These are phyloP conservation scores for Centropristis striata DNA, from an alignment of 2,113 vertebrate genomes.

Conservation along the genomic window DNA sequence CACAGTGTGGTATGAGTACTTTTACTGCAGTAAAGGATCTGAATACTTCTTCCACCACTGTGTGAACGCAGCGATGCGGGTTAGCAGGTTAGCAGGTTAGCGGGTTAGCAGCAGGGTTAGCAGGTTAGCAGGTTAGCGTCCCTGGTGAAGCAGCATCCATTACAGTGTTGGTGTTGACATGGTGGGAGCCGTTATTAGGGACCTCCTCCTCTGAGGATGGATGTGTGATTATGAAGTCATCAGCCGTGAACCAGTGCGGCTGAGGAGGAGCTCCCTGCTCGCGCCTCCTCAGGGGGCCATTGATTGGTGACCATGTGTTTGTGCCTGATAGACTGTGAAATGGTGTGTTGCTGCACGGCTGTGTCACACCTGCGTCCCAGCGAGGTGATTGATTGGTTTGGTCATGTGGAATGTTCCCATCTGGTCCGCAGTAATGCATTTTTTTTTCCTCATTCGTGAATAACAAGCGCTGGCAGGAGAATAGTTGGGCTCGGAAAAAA, in stretches of 20 bases:
- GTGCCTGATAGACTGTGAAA: conserved; percentile 99
- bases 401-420: conserved; percentile 99
- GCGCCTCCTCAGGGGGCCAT: conserved; percentile 96
- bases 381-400: conserved; percentile 99
- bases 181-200: conserved; percentile 94
- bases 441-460: conserved; percentile 85
- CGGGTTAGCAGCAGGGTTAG: conserved; percentile 71
- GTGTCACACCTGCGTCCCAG: conserved; percentile 99
- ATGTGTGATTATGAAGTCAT: conserved; percentile 99
- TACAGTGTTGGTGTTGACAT: conserved; percentile 89
- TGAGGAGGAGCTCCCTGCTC: conserved; percentile 89
- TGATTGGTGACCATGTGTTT: conserved; percentile 99
- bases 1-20: too few relatives aligned
- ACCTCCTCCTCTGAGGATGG: conserved; percentile 95
- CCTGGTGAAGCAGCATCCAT: conserved; percentile 73
- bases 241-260: conserved; percentile 97
- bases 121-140: conserved; percentile 69
- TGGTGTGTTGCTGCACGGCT: conserved; percentile 99
- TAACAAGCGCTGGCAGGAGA: conserved; percentile 88
- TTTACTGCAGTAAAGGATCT: too few relatives aligned
- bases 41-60: too few relatives aligned
- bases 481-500: conserved; percentile 85
- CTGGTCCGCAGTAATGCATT: conserved; percentile 98
- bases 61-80: conserved; percentile 63
- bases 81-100: conserved; percentile 74